phyloP scores from a whole-genome alignment of 2,797 vertebrate species.

The Trematomus bernacchii region DNA sequence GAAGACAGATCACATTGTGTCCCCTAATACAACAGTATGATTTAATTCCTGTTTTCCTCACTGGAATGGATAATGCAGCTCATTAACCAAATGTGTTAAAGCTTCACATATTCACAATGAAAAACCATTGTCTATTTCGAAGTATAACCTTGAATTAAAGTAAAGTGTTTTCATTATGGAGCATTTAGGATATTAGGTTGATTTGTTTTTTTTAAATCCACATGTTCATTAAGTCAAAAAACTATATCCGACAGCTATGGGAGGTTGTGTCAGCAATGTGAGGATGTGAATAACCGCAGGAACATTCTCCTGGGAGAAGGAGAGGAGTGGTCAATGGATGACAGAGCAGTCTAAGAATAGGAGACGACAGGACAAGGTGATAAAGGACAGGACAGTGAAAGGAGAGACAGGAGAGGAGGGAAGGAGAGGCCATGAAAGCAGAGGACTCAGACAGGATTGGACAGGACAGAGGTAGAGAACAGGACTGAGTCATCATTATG shows the following conservation, averaged over 20 bases:
- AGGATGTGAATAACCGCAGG: conserved; percentile 29
- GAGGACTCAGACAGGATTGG: conserved; percentile 51
- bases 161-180: too few species aligned
- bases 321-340: conserved; percentile 49
- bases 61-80: conserved; percentile 4
- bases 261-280: conserved; percentile 43
- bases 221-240: neutral
- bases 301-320: conserved; percentile 12
- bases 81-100: too few species aligned
- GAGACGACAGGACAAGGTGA: conserved; percentile 65
- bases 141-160: too few species aligned
- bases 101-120: too few species aligned
- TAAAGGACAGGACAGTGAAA: conserved; percentile 51
- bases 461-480: conserved; percentile 60
- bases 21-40: conserved; percentile 31
- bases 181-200: too few species aligned
- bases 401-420: conserved; percentile 39
- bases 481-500: conserved; percentile 81
- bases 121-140: too few species aligned
- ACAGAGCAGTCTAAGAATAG: conserved; percentile 70
- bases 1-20: conserved; percentile 44
- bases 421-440: conserved; percentile 36
- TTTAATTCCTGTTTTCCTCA: conserved; percentile 33
- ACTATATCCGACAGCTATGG: conserved; percentile 20
- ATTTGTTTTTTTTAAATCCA: too few species aligned